These are phyloP conservation scores for Drosophila mulleri DNA, from an alignment of 2,888 invertebrate genomes.

Conservation along the genomic window DNA sequence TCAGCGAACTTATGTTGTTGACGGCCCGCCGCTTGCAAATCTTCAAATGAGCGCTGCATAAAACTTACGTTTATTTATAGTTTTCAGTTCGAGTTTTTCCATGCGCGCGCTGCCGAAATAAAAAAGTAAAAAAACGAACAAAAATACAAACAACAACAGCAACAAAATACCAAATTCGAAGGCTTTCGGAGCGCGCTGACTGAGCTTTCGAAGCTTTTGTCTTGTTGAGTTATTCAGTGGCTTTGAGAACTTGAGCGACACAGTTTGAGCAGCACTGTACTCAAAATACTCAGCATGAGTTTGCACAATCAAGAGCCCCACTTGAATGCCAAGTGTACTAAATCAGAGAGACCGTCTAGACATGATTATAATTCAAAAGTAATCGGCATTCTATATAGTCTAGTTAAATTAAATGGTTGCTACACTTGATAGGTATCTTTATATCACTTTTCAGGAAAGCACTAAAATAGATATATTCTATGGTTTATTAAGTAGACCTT, in stretches of 20 bases:
- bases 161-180: conserved; percentile 40
- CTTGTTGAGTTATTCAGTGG: conserved; percentile 12
- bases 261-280: conserved; percentile 48
- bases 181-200: conserved; percentile 49
- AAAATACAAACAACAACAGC: conserved; percentile 1
- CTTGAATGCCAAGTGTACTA: conserved; percentile 37
- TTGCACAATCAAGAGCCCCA: conserved; percentile 18
- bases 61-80: conserved; percentile 84
- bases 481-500: too few species aligned
- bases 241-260: conserved; percentile 42
- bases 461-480: too few species aligned
- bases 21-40: conserved; percentile 80
- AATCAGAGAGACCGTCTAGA: conserved; percentile 27
- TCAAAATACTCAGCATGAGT: conserved; percentile 34
- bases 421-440: not conserved
- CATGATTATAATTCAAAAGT: conserved; percentile 4
- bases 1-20: conserved; percentile 52
- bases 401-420: not conserved
- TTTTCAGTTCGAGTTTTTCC: conserved; percentile 71
- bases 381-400: not conserved
- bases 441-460: not conserved
- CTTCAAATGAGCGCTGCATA: conserved; percentile 82
- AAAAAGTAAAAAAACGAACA: not conserved
- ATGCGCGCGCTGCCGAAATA: conserved; percentile 55
- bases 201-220: conserved; percentile 51